A percentile compares a stretch with the other conserved stretches of the same genome.
phyloP scores from a whole-genome alignment of 2,888 invertebrate genomes.

The Entomobrya multifasciata region DNA sequence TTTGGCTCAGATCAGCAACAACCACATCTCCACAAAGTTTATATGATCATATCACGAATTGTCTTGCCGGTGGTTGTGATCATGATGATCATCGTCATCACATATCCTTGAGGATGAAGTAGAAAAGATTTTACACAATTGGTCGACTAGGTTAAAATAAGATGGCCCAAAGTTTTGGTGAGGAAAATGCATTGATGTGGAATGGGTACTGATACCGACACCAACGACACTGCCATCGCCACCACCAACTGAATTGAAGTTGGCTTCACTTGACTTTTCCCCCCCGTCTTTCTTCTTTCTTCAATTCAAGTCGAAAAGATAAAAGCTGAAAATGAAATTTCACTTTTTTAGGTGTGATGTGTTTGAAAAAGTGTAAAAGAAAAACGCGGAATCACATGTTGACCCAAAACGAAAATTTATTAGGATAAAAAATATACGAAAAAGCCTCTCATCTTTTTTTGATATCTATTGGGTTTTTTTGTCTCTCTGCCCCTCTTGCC shows the following conservation, averaged over 20 bases:
- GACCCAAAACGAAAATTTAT: slow-evolving; percentile 73
- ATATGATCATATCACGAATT: slow-evolving; percentile 40
- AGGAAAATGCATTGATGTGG: slow-evolving; percentile 59
- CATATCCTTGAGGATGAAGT: slow-evolving; percentile 31
- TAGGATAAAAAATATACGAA: too few relatives aligned
- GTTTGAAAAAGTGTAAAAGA: too few relatives aligned
- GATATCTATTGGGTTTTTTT: slow-evolving; percentile 69
- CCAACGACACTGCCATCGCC: too few relatives aligned
- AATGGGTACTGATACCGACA: slow-evolving; percentile 67
- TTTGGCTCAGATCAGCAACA: slow-evolving; percentile 58
- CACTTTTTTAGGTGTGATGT: too few relatives aligned
- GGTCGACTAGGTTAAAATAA: slow-evolving; percentile 58
- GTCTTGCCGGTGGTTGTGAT: slow-evolving; percentile 22
- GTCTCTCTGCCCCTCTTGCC: slow-evolving; percentile 35
- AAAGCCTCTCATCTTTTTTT: slow-evolving; percentile 73
- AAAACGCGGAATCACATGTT: slow-evolving; percentile 73
- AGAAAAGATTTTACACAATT: slow-evolving; percentile 37
- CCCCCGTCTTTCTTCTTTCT: too few relatives aligned
- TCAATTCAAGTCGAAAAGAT: slow-evolving; percentile 65
- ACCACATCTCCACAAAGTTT: slow-evolving; percentile 52
- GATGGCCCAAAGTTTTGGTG: too few relatives aligned
- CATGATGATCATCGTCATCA: too few relatives aligned
- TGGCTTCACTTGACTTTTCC: too few relatives aligned
- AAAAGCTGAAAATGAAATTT: slow-evolving; percentile 69
- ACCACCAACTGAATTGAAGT: too few relatives aligned